phyloP scores from a whole-genome alignment of 2,797 vertebrate genomes.

The Tokudaia tokunoshimensis region DNA sequence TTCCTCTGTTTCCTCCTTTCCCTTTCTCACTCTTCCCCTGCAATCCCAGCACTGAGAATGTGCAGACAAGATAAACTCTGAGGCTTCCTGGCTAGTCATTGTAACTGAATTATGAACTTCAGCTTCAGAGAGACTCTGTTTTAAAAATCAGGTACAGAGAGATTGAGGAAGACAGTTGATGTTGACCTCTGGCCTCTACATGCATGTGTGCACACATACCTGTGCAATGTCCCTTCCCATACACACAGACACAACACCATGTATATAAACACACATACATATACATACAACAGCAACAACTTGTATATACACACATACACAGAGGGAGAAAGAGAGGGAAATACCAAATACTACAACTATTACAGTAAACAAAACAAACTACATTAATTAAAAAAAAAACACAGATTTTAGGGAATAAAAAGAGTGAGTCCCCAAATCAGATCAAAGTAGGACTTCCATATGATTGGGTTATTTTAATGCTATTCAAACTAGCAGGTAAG shows the following conservation, averaged over 20 bases:
- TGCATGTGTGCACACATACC: not conserved
- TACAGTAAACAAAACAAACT: not conserved
- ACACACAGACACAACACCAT: not conserved
- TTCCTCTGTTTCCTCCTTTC: not conserved
- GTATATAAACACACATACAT: not conserved
- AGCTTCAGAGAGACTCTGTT: not conserved
- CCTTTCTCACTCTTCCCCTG: not conserved
- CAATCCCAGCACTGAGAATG: not conserved
- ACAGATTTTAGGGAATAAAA: not conserved
- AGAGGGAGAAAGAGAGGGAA: not conserved
- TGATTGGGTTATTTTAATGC: conserved; percentile 35
- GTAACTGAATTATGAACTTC: not conserved
- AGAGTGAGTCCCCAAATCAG: conserved; percentile 21
- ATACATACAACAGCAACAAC: too few species aligned
- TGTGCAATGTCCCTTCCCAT: not conserved
- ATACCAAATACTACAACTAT: not conserved
- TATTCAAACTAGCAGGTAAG: not conserved
- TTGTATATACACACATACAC: not conserved
- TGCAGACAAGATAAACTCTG: not conserved
- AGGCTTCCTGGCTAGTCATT: not conserved
- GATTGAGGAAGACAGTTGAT: not conserved
- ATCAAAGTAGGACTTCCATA: not conserved
- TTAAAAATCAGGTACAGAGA: not conserved
- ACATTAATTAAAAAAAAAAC: conserved; percentile 33
- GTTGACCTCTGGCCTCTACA: not conserved